These are phyloP conservation scores for Macaria notata DNA, from an alignment of 2,888 invertebrate species.

Conservation along the genomic window DNA sequence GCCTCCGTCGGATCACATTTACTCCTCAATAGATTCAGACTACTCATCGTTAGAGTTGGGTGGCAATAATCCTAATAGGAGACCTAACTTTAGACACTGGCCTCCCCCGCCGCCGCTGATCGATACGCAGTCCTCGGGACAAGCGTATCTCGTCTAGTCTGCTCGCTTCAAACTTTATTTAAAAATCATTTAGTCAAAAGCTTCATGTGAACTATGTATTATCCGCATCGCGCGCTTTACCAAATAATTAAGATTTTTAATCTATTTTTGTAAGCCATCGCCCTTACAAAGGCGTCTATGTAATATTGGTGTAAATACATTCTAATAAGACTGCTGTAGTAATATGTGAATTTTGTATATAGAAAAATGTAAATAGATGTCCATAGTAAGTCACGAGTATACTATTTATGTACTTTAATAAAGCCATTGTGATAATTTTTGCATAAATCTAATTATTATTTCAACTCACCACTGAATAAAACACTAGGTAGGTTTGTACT, in stretches of 20 bases:
- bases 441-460: slow-evolving; percentile 58
- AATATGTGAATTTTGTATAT: slow-evolving; percentile 78
- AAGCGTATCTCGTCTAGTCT: slow-evolving; percentile 79
- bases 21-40: slow-evolving; percentile 94
- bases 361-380: slow-evolving; percentile 75
- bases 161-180: slow-evolving; percentile 44
- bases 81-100: slow-evolving; percentile 74
- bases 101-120: slow-evolving; percentile 72
- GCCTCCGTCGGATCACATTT: slow-evolving; percentile 93
- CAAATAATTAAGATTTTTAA: slow-evolving; percentile 75
- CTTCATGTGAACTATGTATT: slow-evolving; percentile 76
- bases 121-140: slow-evolving; percentile 72
- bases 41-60: slow-evolving; percentile 91
- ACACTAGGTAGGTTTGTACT: too few relatives aligned
- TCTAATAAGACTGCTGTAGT: slow-evolving; percentile 81
- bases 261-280: slow-evolving; percentile 80
- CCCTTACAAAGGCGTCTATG: slow-evolving; percentile 70
- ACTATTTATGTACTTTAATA: slow-evolving; percentile 83
- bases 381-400: slow-evolving; percentile 79
- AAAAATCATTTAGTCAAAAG: slow-evolving; percentile 28
- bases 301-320: slow-evolving; percentile 77
- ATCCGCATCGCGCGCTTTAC: slow-evolving; percentile 75
- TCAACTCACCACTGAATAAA: slow-evolving; percentile 7
- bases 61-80: slow-evolving; percentile 67
- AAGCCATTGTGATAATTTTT: slow-evolving; percentile 83